A percentile compares a stretch with the other conserved stretches of the same genome.
Conservation (phyloP, 2,113 vertebrate species). For the Pelmatolapia mariae region DNA sequence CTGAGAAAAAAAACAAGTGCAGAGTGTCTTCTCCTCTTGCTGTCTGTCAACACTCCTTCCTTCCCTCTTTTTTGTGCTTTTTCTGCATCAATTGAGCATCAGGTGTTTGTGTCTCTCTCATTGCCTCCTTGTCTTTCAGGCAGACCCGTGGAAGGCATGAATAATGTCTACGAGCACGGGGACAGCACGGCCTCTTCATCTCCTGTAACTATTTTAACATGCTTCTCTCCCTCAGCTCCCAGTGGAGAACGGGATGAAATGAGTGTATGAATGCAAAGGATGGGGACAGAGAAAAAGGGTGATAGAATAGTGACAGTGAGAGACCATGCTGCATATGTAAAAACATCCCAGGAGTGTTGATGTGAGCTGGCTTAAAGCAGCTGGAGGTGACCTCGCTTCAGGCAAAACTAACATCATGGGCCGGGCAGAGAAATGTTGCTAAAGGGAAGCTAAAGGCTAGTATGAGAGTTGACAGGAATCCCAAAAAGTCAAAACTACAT, state of each 20-base stretch:
- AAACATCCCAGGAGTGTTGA: conserved; percentile 9
- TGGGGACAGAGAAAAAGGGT: not conserved
- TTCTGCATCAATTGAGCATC: conserved; percentile 2
- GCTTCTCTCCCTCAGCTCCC: not conserved
- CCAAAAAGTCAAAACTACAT: not conserved
- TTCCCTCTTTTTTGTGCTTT: not conserved
- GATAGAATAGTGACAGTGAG: not conserved
- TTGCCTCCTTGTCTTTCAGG: conserved; percentile 5
- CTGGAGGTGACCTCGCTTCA: conserved; percentile 45
- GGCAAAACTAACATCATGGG: conserved; percentile 9
- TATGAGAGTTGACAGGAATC: not conserved
- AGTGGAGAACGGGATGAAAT: conserved; percentile 8
- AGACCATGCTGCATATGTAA: conserved; percentile 10
- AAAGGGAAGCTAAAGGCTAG: not conserved
- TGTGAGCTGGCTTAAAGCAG: conserved; percentile 23
- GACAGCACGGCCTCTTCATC: conserved; percentile 19
- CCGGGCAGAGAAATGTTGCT: not conserved
- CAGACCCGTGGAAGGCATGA: conserved; percentile 11
- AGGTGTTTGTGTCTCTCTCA: conserved; percentile 10
- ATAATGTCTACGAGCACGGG: conserved; percentile 15
- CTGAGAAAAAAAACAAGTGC: not conserved
- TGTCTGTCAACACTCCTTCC: not conserved
- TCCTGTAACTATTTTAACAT: conserved; percentile 20
- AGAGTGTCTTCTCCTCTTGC: not conserved
- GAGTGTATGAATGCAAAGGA: not conserved